A percentile compares a stretch with the other conserved stretches of the same genome.
Conservation (phyloP, 2,888 invertebrate species). For the Erynnis tages region DNA sequence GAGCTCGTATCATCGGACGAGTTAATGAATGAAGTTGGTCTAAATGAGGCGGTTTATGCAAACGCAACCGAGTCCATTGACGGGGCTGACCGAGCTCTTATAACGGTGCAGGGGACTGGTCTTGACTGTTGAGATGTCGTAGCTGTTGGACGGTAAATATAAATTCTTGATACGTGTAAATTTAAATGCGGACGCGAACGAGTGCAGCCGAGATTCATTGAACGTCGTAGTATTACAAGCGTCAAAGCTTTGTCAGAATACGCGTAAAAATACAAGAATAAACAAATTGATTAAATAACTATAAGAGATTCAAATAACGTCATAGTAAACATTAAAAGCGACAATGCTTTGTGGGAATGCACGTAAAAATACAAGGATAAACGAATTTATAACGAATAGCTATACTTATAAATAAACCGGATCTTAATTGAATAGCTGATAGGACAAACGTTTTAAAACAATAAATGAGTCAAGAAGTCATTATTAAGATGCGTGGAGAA, state of each 20-base stretch:
- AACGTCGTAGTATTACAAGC: background rate
- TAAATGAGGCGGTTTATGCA: conserved; percentile 38
- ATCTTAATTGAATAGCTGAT: no score
- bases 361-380: no score
- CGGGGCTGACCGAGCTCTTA: conserved; percentile 29
- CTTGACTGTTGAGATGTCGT: conserved; percentile 14
- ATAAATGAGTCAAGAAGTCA: no score
- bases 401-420: no score
- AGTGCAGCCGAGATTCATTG: background rate
- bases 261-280: no score
- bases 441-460: no score
- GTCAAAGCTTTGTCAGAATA: no score
- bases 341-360: no score
- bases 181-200: background rate
- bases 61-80: conserved; percentile 38
- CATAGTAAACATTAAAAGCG: no score
- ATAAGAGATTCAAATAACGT: no score
- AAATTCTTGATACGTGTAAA: conserved; percentile 17
- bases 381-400: no score
- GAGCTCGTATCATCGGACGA: conserved; percentile 14
- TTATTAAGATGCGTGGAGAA: no score
- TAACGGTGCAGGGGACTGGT: conserved; percentile 35
- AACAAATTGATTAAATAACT: background rate
- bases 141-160: conserved; percentile 14
- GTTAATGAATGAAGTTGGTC: conserved; percentile 40